Percentiles rank a stretch among this genome's conserved stretches.
Conservation (phyloP, 2,797 vertebrate genomes). For the Betta splendens region DNA sequence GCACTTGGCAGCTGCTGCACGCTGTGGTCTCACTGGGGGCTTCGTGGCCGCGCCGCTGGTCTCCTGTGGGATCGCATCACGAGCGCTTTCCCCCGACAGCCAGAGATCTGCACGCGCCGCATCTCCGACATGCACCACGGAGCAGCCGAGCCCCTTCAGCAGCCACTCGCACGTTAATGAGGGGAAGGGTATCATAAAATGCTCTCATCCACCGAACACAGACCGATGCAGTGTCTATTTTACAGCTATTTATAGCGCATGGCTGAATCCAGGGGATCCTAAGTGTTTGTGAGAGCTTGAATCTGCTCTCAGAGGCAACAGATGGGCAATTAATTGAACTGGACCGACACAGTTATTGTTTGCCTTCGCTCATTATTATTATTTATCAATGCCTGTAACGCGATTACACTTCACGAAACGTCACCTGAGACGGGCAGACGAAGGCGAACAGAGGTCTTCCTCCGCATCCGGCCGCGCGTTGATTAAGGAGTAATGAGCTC, state of each 20-base stretch:
- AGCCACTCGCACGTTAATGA: constrained; percentile 36
- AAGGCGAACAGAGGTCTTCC: constrained; percentile 52
- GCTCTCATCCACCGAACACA: too few species aligned
- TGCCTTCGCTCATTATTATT: constrained; percentile 20
- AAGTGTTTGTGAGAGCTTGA: constrained; percentile 5
- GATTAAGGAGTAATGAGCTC: constrained; percentile 59
- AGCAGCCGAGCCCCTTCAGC: constrained; percentile 66
- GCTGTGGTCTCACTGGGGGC: constrained; percentile 41
- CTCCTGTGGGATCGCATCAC: constrained; percentile 59
- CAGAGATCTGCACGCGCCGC: constrained; percentile 56
- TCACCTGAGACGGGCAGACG: constrained; percentile 53
- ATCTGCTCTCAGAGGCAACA: constrained; percentile 5
- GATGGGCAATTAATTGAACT: neutral
- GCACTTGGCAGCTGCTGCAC: constrained; percentile 40
- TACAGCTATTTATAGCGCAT: constrained; percentile 59
- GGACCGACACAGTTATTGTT: constrained; percentile 2
- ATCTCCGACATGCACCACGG: constrained; percentile 44
- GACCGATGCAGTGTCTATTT: too few species aligned
- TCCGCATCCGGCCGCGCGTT: constrained; percentile 22
- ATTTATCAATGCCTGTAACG: constrained; percentile 16
- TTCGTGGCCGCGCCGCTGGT: constrained; percentile 35
- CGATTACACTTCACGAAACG: constrained; percentile 33
- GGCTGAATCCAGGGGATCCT: constrained; percentile 11
- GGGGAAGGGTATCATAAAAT: constrained; percentile 38
- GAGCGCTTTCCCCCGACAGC: constrained; percentile 50